Percentiles rank a stretch among this genome's conserved stretches.
These are phyloP conservation scores for Lasioglossum calceatum DNA, from an alignment of 2,888 invertebrate species.

Conservation along the genomic window DNA sequence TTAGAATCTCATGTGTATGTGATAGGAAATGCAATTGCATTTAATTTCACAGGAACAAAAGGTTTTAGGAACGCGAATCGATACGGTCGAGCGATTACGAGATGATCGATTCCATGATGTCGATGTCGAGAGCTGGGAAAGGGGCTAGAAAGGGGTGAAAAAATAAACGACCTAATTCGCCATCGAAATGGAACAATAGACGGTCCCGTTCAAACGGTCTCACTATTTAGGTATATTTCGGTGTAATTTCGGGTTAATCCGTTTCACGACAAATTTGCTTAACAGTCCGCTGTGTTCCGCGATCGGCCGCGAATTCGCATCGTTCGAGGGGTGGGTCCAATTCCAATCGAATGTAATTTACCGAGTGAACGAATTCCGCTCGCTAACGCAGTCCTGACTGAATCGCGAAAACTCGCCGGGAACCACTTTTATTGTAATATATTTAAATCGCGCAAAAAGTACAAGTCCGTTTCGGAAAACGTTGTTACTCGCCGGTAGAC, in stretches of 20 bases:
- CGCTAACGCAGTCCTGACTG: slow-evolving; percentile 23
- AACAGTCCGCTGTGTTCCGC: slow-evolving; percentile 45
- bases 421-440: slow-evolving; percentile 38
- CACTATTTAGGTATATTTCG: slow-evolving; percentile 62
- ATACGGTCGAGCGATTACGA: slow-evolving; percentile 4
- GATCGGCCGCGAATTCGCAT: slow-evolving; percentile 60
- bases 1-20: not conserved
- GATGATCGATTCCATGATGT: slow-evolving; percentile 12
- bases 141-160: not conserved
- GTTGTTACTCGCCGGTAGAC: slow-evolving; percentile 10
- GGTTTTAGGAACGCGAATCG: slow-evolving; percentile 2
- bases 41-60: not conserved
- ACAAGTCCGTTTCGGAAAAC: slow-evolving; percentile 20
- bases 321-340: slow-evolving; percentile 21
- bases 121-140: not conserved
- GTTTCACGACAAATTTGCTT: slow-evolving; percentile 67
- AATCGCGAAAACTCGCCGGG: slow-evolving; percentile 31
- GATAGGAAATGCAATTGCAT: not conserved
- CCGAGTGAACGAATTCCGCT: slow-evolving; percentile 56
- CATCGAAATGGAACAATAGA: slow-evolving; percentile 31
- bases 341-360: slow-evolving; percentile 61
- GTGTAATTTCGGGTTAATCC: slow-evolving; percentile 63
- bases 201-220: slow-evolving; percentile 36
- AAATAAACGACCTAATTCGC: slow-evolving; percentile 51
- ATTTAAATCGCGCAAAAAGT: slow-evolving; percentile 28